Base-by-base conservation (phyloP, 1,140 invertebrate species). In the Spodoptera litura region DNA sequence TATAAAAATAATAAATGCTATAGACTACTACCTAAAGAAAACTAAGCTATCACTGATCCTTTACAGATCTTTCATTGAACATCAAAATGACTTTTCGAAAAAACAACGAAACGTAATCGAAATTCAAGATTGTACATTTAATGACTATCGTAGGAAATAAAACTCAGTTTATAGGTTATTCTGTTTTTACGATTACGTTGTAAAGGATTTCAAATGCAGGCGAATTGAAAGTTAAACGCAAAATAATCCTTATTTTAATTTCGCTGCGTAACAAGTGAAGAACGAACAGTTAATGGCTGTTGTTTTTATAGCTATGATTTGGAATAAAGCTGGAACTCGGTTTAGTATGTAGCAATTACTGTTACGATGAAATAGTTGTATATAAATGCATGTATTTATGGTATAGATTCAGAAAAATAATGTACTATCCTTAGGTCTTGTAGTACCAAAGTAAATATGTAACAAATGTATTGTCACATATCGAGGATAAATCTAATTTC, bases 71-170 rank as follows among this genome's bases (percentile, higher is more conserved):
- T 38, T 31, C 52, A 71, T 5, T 25, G 31, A 20, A 4, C 25
- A 56, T 13, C 27, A n/a, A 71, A 71, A 71, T 71, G 68, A 56
- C 49, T 70, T 56, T 71, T 71, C 52, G 25, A 8, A 68, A 53
- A 20, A 71, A 71, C 68, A 71, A 71, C 11, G 25, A 55, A 12
- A 12, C 2, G 4, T 15, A n/a, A 59, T 59, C 59, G 35, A 20
- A 73, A 73, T 59, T 5, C 35, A 11, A 27, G 20, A 59, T 49
- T 44, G 71, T 73, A 59, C 38, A 73, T 59, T 61, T 53, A 70
- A 70, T 70, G 66, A 49, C 1, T 25, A 6, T 35, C 20, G 53
- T 27, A 27, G 35, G 35, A 73, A 73, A 73, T 61, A 73, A 73
- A 73, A 73, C 20, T 15, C 12, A 59, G 15, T 59, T 73, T 73